Evolutionary conservation across 2,797 vertebrate genomes (phyloP).

Genomic region (Merluccius polli): DNA sequence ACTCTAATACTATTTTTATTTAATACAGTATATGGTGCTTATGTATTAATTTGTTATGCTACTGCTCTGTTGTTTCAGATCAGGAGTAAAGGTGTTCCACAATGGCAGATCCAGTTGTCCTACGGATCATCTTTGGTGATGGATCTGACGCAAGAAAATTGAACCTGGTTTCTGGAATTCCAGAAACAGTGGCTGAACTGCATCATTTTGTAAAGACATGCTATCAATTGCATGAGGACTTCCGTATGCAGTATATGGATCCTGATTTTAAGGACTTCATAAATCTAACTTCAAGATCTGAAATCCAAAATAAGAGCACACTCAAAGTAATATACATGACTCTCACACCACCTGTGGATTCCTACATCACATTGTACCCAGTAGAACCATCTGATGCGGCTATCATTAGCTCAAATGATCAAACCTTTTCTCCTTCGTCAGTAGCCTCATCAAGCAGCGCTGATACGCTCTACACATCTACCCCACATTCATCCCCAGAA

Average conservation of each 20-base stretch:
- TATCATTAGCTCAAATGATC: not conserved
- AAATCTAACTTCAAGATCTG: too few species aligned
- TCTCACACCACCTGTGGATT: slow-evolving; percentile 6
- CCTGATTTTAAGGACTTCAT: too few species aligned
- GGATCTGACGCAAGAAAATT: not conserved
- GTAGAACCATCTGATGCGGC: not conserved
- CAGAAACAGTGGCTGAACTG: too few species aligned
- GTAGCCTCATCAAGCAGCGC: slow-evolving; percentile 18
- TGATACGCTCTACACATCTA: slow-evolving; percentile 12
- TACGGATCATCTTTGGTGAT: slow-evolving; percentile 25
- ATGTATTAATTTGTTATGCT: too few species aligned
- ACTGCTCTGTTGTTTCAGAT: slow-evolving; percentile 5
- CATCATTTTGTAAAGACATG: too few species aligned
- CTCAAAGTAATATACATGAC: not conserved
- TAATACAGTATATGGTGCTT: too few species aligned
- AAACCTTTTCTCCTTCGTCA: slow-evolving; percentile 8
- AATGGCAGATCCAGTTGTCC: slow-evolving; percentile 21
- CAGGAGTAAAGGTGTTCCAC: not conserved
- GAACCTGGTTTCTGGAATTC: too few species aligned
- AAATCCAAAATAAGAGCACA: too few species aligned
- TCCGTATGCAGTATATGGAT: too few species aligned
- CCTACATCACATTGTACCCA: slow-evolving; percentile 14
- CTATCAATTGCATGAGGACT: too few species aligned
- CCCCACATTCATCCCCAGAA: slow-evolving; percentile 19
- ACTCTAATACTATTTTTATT: too few species aligned